These are phyloP conservation scores for Salvator merianae DNA, from an alignment of 2,113 vertebrate genomes.

Conservation along the genomic window DNA sequence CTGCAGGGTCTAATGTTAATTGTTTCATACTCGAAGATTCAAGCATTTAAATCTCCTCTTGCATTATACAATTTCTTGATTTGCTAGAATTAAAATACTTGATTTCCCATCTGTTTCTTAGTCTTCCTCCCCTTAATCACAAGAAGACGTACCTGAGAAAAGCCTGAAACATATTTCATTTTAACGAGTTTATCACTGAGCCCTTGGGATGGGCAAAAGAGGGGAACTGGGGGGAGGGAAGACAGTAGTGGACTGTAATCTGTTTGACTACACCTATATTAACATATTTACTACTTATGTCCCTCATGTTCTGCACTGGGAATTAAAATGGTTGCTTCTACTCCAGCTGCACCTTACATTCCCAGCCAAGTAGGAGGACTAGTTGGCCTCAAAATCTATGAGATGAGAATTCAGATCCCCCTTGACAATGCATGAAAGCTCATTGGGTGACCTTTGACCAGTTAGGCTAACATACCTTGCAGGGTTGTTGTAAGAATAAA, in stretches of 20 bases:
- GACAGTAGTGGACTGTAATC: not conserved
- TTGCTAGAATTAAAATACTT: accelerated
- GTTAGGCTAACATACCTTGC: too few relatives aligned
- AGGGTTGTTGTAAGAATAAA: too few relatives aligned
- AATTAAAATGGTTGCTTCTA: not conserved
- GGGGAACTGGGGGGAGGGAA: too few relatives aligned
- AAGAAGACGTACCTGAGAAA: accelerated
- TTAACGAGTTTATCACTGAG: not conserved
- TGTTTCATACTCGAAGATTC: not conserved
- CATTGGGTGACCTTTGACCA: too few relatives aligned
- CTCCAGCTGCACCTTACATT: too few relatives aligned
- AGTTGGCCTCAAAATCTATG: too few relatives aligned
- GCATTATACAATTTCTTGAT: accelerated
- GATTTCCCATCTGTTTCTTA: accelerated
- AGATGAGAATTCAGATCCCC: too few relatives aligned
- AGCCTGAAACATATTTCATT: not conserved
- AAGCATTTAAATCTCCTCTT: not conserved
- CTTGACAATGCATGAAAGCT: too few relatives aligned
- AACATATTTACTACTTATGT: not conserved
- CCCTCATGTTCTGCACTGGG: not conserved
- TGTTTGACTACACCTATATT: not conserved
- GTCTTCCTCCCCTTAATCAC: not conserved
- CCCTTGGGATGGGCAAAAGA: not conserved
- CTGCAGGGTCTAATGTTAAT: not conserved
- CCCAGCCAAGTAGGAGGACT: too few relatives aligned